Conservation (phyloP, 2,888 invertebrate genomes). For the Agrenia bidenticulata region DNA sequence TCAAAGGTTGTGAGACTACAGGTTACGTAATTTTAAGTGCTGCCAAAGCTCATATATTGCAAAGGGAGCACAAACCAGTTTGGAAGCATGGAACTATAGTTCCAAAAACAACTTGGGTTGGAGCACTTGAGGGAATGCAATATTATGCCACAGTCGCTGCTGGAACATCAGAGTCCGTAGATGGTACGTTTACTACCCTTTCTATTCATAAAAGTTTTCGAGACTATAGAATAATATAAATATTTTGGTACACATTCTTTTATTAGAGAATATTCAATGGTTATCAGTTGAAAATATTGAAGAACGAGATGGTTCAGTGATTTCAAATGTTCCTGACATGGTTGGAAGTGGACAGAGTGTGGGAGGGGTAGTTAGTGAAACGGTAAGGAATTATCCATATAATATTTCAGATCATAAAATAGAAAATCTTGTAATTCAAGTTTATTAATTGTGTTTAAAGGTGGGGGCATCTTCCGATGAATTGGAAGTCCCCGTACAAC, state of each 20-base stretch:
- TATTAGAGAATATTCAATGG: constrained; percentile 94
- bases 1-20: constrained; percentile 94
- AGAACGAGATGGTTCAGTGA: constrained; percentile 68
- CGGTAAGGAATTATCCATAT: constrained; percentile 60
- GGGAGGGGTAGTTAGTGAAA: constrained; percentile 91
- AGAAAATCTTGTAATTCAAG: background rate
- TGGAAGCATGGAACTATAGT: constrained; percentile 84
- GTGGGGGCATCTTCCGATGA: constrained; percentile 50
- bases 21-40: constrained; percentile 97
- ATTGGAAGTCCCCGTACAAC: constrained; percentile 60
- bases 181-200: constrained; percentile 38
- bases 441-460: constrained; percentile 23
- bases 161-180: constrained; percentile 44
- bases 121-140: constrained; percentile 95
- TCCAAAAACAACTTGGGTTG: constrained; percentile 95
- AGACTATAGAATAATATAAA: no score
- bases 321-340: constrained; percentile 82
- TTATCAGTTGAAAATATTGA: constrained; percentile 90
- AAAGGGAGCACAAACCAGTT: constrained; percentile 82
- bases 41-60: constrained; percentile 90
- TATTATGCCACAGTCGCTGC: constrained; percentile 98
- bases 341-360: constrained; percentile 95
- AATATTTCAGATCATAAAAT: background rate
- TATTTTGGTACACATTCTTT: no score
- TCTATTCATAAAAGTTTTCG: no score